A percentile compares a stretch with the other conserved stretches of the same genome.
Conservation (phyloP, 2,888 invertebrate species). For the Clitarchus hookeri region DNA sequence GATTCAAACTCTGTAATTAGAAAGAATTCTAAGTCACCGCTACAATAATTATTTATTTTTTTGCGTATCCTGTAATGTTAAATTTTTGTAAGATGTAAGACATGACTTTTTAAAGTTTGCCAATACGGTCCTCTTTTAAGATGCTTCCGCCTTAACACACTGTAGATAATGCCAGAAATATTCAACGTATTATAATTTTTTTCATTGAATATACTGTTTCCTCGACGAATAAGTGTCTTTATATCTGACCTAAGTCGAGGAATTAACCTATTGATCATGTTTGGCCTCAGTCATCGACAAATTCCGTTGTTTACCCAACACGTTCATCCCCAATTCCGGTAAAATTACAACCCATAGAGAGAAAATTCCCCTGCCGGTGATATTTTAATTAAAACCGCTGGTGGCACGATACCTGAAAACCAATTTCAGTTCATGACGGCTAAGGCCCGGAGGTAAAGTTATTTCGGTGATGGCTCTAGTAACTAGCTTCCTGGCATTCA, state of each 20-base stretch:
- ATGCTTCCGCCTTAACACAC: no score
- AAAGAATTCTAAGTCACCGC: no score
- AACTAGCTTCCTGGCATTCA: background rate
- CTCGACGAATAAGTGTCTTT: background rate
- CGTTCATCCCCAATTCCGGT: background rate
- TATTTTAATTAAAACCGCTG: constrained; percentile 14
- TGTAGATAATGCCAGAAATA: background rate
- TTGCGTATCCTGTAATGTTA: no score
- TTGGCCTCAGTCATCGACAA: background rate
- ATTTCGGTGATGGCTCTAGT: background rate
- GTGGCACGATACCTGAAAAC: background rate
- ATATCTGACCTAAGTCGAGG: background rate
- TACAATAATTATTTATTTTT: no score
- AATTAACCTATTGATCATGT: background rate
- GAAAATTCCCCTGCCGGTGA: background rate
- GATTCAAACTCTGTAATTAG: no score
- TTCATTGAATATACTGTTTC: background rate
- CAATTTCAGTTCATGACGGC: background rate
- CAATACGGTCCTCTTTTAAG: no score
- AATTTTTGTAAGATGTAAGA: no score
- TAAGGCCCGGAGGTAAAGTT: background rate
- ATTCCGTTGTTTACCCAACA: background rate
- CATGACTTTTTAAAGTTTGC: no score
- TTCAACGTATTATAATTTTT: background rate
- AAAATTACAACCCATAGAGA: background rate